phyloP scores from a whole-genome alignment of 2,113 vertebrate genomes.

The Ctenomys sociabilis region DNA sequence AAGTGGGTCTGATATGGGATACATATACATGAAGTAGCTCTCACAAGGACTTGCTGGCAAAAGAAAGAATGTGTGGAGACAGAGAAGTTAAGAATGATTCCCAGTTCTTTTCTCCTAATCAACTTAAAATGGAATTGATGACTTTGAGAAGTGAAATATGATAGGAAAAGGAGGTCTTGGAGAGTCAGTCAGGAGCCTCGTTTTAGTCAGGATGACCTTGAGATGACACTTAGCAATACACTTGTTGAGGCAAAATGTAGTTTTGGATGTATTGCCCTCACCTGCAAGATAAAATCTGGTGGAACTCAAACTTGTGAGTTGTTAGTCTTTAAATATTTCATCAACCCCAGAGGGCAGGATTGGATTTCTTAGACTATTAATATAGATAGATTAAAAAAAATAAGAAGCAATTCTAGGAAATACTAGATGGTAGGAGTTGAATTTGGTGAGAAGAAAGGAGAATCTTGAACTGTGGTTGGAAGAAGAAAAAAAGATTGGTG shows the following conservation, averaged over 20 bases:
- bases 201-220: slow-evolving; percentile 9
- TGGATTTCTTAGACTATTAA: neutral
- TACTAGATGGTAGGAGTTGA: neutral
- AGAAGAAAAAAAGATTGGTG: neutral
- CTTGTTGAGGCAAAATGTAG: neutral
- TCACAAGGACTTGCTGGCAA: slow-evolving; percentile 47
- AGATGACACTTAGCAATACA: neutral
- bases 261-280: neutral
- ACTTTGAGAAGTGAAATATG: neutral
- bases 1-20: slow-evolving; percentile 36
- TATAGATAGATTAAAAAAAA: neutral
- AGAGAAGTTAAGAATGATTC: neutral
- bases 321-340: neutral
- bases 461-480: neutral
- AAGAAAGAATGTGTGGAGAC: neutral
- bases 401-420: neutral
- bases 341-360: neutral
- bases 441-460: neutral
- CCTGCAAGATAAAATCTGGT: neutral
- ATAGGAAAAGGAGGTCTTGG: neutral
- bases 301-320: neutral
- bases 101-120: neutral
- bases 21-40: slow-evolving; percentile 24
- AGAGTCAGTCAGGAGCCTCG: neutral
- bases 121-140: neutral